These are phyloP conservation scores for Rissa tridactyla DNA, from an alignment of 2,113 vertebrate genomes.

Conservation along the genomic window DNA sequence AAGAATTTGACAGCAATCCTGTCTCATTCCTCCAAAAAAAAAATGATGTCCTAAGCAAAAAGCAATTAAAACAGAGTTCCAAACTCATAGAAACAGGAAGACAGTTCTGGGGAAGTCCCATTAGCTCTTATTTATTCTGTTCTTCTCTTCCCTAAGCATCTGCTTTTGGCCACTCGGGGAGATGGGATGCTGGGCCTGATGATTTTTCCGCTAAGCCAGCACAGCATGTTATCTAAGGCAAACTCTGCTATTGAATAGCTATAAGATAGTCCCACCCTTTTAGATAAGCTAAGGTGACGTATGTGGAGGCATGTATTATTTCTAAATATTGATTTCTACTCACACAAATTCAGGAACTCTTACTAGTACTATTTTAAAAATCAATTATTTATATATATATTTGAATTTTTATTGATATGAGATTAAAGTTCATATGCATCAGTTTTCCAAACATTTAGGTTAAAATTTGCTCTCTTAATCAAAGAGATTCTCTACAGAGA, in stretches of 20 bases:
- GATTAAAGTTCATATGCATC: not conserved
- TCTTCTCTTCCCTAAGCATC: not conserved
- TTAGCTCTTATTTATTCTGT: not conserved
- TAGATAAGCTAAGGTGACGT: not conserved
- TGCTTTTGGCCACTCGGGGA: not conserved
- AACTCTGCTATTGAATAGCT: not conserved
- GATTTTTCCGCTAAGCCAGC: not conserved
- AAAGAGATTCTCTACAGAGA: not conserved
- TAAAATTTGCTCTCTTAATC: not conserved
- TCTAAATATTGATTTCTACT: not conserved
- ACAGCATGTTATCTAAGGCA: not conserved
- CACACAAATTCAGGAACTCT: not conserved
- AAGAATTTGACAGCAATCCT: not conserved
- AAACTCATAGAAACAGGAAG: not conserved
- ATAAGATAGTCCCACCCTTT: not conserved
- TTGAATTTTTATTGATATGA: not conserved
- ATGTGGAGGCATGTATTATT: not conserved
- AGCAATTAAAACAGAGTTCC: not conserved
- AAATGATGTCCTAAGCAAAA: not conserved
- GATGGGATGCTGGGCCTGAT: not conserved
- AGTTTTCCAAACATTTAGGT: not conserved
- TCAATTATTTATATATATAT: not conserved
- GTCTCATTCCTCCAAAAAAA: not conserved
- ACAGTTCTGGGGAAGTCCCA: not conserved
- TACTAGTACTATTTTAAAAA: not conserved